Percentiles rank a stretch among this genome's conserved stretches.
Conservation (phyloP, 2,797 vertebrate species). For the Adelosebastes latens region DNA sequence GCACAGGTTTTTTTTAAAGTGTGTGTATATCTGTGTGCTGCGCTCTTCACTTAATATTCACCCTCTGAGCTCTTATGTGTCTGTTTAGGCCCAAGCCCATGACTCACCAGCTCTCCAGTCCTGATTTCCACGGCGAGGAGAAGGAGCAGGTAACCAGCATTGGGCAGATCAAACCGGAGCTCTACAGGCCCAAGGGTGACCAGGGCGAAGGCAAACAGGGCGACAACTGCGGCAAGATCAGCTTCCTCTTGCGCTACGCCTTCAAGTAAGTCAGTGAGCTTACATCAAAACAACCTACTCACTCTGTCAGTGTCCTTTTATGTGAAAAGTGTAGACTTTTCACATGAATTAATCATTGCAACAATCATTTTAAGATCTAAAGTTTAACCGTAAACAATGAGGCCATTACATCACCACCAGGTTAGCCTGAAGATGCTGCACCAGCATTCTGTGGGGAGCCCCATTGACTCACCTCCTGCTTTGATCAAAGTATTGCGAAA, state of each 20-base stretch:
- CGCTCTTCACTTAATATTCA: conserved; percentile 26
- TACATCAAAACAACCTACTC: neutral
- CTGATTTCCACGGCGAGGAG: conserved; percentile 89
- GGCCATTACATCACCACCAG: neutral
- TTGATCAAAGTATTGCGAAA: neutral
- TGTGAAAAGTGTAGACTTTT: neutral
- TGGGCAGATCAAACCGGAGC: conserved; percentile 93
- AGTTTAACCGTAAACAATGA: neutral
- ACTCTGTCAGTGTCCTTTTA: neutral
- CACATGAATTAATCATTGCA: neutral
- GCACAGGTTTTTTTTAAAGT: neutral
- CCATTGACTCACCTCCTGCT: neutral
- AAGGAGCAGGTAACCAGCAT: conserved; percentile 94
- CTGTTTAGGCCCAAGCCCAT: conserved; percentile 87
- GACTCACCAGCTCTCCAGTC: conserved; percentile 92
- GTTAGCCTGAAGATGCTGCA: neutral
- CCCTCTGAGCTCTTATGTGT: conserved; percentile 46
- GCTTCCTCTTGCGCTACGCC: conserved; percentile 91
- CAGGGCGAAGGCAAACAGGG: conserved; percentile 82
- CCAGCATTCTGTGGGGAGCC: neutral
- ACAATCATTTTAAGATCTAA: neutral
- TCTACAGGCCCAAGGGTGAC: conserved; percentile 88
- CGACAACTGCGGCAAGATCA: conserved; percentile 89
- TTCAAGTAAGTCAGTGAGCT: conserved; percentile 81
- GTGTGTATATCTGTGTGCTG: neutral